Conservation (phyloP, 2,888 invertebrate genomes). For the Linnaemya tessellans region DNA sequence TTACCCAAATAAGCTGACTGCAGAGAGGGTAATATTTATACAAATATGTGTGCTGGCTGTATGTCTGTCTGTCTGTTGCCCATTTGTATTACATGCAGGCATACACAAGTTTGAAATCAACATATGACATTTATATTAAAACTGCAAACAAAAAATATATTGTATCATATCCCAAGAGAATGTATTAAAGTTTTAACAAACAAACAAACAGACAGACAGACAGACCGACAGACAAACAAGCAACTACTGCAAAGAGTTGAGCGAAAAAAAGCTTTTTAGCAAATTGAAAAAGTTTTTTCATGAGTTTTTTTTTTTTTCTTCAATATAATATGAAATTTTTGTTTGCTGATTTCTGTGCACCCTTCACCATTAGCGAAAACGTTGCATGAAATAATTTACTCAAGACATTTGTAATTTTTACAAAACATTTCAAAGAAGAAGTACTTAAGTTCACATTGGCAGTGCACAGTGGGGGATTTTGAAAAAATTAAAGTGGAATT, state of each 20-base stretch:
- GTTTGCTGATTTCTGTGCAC: slow-evolving; percentile 50
- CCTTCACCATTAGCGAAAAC: background rate
- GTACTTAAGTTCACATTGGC: background rate
- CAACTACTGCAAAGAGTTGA: slow-evolving; percentile 5
- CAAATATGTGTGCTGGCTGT: too few relatives aligned
- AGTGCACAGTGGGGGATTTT: too few relatives aligned
- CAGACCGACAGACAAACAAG: background rate
- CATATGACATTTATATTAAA: slow-evolving; percentile 67
- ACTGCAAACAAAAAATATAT: slow-evolving; percentile 37
- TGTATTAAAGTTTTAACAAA: slow-evolving; percentile 66
- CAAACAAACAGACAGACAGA: background rate
- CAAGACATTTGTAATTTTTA: background rate
- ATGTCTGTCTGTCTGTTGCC: background rate
- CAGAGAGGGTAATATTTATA: background rate
- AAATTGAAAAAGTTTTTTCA: slow-evolving; percentile 81
- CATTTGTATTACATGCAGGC: slow-evolving; percentile 27
- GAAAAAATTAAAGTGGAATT: too few relatives aligned
- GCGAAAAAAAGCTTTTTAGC: slow-evolving; percentile 70
- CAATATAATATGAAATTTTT: slow-evolving; percentile 54
- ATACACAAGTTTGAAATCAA: slow-evolving; percentile 41
- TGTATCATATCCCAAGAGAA: slow-evolving; percentile 64
- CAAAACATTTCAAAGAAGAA: background rate
- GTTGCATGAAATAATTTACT: background rate
- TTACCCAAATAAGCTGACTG: background rate
- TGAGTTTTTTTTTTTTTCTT: slow-evolving; percentile 30